These are phyloP conservation scores for Stramonita haemastoma DNA, from an alignment of 2,888 invertebrate species.

Conservation along the genomic window DNA sequence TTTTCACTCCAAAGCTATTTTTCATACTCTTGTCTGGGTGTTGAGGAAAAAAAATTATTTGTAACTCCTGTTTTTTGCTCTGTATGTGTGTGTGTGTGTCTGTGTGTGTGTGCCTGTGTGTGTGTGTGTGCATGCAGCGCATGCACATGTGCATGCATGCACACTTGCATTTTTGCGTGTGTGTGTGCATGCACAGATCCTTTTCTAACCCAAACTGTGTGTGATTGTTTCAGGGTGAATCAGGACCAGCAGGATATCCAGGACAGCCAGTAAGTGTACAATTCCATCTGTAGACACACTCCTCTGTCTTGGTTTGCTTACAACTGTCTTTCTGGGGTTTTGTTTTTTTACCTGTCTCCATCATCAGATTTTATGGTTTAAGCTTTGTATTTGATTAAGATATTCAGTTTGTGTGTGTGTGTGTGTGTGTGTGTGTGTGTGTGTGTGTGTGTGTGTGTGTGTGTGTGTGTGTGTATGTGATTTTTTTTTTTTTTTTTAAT, in stretches of 20 bases:
- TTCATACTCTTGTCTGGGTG: too few species aligned
- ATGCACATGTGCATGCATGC: neutral
- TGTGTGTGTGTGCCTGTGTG: neutral
- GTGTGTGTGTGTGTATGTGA: too few species aligned
- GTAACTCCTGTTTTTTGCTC: neutral
- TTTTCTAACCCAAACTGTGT: neutral
- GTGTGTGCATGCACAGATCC: slow-evolving; percentile 1
- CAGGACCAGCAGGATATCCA: slow-evolving; percentile 61
- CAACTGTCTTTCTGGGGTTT: neutral
- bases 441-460: too few species aligned
- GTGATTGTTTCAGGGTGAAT: slow-evolving; percentile 73
- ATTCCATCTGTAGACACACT: neutral
- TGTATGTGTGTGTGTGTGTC: slow-evolving; percentile 3
- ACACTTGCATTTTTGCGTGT: neutral
- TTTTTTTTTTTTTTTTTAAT: too few species aligned
- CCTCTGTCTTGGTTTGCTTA: neutral
- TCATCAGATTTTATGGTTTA: neutral
- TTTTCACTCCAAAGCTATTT: too few species aligned
- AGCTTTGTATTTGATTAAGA: neutral
- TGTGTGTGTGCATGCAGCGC: neutral
- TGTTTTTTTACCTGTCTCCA: neutral
- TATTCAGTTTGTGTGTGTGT: neutral
- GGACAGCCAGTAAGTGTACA: slow-evolving; percentile 61
- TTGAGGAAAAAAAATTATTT: too few species aligned
- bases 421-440: neutral